phyloP scores from a whole-genome alignment of 2,888 invertebrate genomes.

The Erebia ligea region DNA sequence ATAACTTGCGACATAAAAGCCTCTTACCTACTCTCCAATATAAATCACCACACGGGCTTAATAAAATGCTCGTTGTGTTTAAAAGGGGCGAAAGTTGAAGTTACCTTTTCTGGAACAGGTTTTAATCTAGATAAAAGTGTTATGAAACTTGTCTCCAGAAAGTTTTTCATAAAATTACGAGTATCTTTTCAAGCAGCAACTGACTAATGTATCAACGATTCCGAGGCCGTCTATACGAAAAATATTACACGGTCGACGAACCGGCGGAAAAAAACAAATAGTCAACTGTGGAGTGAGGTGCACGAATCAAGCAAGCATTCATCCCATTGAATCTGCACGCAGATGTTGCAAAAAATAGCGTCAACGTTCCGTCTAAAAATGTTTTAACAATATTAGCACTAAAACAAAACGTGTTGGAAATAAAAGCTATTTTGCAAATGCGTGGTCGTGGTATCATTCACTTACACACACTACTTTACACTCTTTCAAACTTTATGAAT shows the following conservation, averaged over 20 bases:
- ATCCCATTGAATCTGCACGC: constrained; percentile 26
- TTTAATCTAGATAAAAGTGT: constrained; percentile 37
- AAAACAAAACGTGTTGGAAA: constrained; percentile 10
- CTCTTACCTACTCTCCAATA: constrained; percentile 19
- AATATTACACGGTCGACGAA: constrained; percentile 63
- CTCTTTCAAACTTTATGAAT: not conserved
- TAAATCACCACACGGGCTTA: constrained; percentile 30
- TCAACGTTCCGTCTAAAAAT: constrained; percentile 21
- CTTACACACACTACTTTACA: not conserved
- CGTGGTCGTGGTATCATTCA: not conserved
- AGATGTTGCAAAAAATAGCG: constrained; percentile 17
- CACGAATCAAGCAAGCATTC: constrained; percentile 45
- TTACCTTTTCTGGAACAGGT: constrained; percentile 36
- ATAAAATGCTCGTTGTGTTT: constrained; percentile 29
- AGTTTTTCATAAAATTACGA: constrained; percentile 35
- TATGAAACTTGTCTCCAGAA: constrained; percentile 38
- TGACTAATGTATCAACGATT: constrained; percentile 34
- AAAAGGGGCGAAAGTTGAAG: constrained; percentile 40
- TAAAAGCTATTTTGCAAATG: constrained; percentile 10
- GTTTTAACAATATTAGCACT: constrained; percentile 7
- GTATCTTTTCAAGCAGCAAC: constrained; percentile 19
- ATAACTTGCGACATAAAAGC: constrained; percentile 17
- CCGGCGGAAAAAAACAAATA: constrained; percentile 63
- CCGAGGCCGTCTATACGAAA: constrained; percentile 62
- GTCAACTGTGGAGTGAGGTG: constrained; percentile 65